Percentiles rank a stretch among this genome's conserved stretches.
These are phyloP conservation scores for Argynnis bischoffii DNA, from an alignment of 2,888 invertebrate species.

Conservation along the genomic window DNA sequence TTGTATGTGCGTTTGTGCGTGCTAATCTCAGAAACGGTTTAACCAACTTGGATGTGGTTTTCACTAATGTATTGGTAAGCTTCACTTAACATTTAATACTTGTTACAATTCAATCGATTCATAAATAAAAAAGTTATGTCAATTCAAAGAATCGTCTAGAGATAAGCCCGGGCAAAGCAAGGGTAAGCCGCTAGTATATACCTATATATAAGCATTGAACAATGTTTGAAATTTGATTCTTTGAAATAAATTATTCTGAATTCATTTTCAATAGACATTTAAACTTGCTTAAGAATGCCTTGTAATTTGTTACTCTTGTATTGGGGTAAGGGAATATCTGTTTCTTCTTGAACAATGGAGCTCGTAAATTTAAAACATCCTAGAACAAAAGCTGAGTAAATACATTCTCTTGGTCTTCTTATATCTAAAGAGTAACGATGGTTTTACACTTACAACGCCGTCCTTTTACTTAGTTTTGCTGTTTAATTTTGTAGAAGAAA, in stretches of 20 bases:
- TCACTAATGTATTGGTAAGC: no score
- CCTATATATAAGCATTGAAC: not conserved
- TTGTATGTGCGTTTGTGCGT: no score
- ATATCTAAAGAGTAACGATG: slow-evolving; percentile 17
- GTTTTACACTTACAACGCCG: slow-evolving; percentile 14
- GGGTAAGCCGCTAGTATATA: not conserved
- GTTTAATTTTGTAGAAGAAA: no score
- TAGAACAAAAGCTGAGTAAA: slow-evolving; percentile 31
- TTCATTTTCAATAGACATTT: slow-evolving; percentile 32
- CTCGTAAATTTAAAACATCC: slow-evolving; percentile 36
- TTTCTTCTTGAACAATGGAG: slow-evolving; percentile 31
- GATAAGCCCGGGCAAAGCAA: no score
- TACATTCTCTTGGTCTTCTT: slow-evolving; percentile 23
- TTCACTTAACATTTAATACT: no score
- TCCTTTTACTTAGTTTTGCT: slow-evolving; percentile 4
- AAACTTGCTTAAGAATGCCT: slow-evolving; percentile 28
- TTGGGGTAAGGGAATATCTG: slow-evolving; percentile 37
- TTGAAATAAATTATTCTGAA: slow-evolving; percentile 22
- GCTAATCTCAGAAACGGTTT: no score
- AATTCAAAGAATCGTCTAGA: not conserved
- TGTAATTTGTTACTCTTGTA: slow-evolving; percentile 31
- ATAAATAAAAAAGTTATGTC: no score
- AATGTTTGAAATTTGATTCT: slow-evolving; percentile 20
- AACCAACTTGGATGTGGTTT: no score
- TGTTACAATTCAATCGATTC: no score